Evolutionary conservation across 1,140 invertebrate genomes (phyloP).

Genomic region (Camponotus pennsylvanicus): DNA sequence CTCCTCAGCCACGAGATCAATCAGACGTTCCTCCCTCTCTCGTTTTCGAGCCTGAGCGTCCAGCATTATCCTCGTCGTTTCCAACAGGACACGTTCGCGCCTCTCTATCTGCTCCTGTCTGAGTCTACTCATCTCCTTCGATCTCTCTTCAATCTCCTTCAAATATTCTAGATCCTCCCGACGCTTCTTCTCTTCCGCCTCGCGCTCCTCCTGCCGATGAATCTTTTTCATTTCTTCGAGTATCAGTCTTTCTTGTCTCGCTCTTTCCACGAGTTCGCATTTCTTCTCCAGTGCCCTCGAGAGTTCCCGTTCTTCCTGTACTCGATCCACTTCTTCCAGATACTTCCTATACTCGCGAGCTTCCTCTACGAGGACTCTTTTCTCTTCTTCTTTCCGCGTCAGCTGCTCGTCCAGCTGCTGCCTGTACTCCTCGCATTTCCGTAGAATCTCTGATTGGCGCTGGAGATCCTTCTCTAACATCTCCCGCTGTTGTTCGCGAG

Average conservation of each 20-base stretch:
- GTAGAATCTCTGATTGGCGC: not conserved
- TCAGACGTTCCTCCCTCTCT: slow-evolving; percentile 68
- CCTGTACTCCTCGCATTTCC: slow-evolving; percentile 63
- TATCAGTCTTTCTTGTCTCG: slow-evolving; percentile 65
- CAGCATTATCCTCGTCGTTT: slow-evolving; percentile 67
- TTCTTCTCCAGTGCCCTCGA: slow-evolving; percentile 46
- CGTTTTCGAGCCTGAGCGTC: slow-evolving; percentile 52
- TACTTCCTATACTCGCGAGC: slow-evolving; percentile 70
- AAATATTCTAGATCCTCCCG: slow-evolving; percentile 62
- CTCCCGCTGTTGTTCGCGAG: slow-evolving; percentile 13
- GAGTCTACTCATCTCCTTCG: not conserved
- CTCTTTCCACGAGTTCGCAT: slow-evolving; percentile 55
- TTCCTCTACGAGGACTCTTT: slow-evolving; percentile 46
- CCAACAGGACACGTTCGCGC: slow-evolving; percentile 64
- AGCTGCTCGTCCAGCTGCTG: slow-evolving; percentile 72
- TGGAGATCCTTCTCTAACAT: slow-evolving; percentile 37
- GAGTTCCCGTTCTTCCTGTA: slow-evolving; percentile 69
- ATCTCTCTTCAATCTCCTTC: slow-evolving; percentile 64
- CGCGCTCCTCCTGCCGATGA: slow-evolving; percentile 42
- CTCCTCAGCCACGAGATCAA: slow-evolving; percentile 77
- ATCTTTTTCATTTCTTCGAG: slow-evolving; percentile 68
- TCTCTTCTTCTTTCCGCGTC: slow-evolving; percentile 63
- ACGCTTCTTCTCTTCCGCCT: slow-evolving; percentile 48
- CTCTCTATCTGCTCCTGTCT: slow-evolving; percentile 42
- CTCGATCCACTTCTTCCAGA: slow-evolving; percentile 70